Conservation (phyloP, 2,888 invertebrate species). For the Oligia latruncula region DNA sequence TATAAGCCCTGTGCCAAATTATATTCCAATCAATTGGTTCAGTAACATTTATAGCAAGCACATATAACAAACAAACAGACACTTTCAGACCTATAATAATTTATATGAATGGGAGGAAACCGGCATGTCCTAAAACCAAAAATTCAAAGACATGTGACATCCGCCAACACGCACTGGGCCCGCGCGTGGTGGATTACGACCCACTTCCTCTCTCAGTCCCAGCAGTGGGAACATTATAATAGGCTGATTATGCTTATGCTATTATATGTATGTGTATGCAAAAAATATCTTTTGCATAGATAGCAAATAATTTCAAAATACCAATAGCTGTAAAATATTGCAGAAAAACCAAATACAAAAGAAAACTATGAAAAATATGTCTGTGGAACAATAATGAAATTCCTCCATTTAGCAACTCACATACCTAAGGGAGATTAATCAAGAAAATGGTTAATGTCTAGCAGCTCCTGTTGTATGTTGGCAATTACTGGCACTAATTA, state of each 20-base stretch:
- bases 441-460: constrained; percentile 68
- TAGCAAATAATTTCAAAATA: not conserved
- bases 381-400: constrained; percentile 61
- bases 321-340: not conserved
- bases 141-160: not conserved
- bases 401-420: constrained; percentile 58
- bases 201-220: not conserved
- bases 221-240: not conserved
- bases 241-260: not conserved
- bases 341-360: not conserved
- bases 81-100: not conserved
- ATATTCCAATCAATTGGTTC: not conserved
- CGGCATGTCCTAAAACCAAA: not conserved
- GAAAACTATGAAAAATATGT: constrained; percentile 29
- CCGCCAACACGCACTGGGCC: not conserved
- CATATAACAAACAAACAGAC: not conserved
- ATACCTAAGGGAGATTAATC: constrained; percentile 66
- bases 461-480: constrained; percentile 47
- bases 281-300: not conserved
- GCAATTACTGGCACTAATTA: constrained; percentile 54
- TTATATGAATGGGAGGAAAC: not conserved
- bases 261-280: not conserved
- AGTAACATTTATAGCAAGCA: no score
- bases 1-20: not conserved
- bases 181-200: no score